These are phyloP conservation scores for Cyanoderma ruficeps DNA, from an alignment of 2,113 vertebrate species.

Conservation along the genomic window DNA sequence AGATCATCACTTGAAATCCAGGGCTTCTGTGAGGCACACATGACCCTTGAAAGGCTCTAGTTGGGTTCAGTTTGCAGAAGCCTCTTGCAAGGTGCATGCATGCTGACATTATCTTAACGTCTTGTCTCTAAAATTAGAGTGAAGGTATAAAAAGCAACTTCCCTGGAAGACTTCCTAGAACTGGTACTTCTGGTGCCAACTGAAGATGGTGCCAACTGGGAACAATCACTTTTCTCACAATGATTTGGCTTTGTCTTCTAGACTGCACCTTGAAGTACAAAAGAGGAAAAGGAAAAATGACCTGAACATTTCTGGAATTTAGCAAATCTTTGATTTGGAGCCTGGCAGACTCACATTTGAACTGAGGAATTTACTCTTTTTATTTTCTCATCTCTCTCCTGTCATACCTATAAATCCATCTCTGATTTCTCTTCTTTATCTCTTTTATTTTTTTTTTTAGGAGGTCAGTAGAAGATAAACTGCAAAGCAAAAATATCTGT, in stretches of 20 bases:
- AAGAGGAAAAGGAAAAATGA: slow-evolving; percentile 16
- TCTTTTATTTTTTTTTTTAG: background rate
- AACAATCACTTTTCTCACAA: background rate
- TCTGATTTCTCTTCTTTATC: background rate
- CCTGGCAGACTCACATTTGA: background rate
- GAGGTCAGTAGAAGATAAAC: background rate
- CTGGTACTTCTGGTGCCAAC: background rate
- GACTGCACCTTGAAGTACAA: background rate
- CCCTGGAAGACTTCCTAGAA: slow-evolving; percentile 30
- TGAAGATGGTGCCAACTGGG: background rate
- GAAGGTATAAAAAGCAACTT: slow-evolving; percentile 5
- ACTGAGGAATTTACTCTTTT: background rate
- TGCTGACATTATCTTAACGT: background rate
- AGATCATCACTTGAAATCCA: background rate
- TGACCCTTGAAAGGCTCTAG: background rate
- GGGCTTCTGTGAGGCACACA: background rate
- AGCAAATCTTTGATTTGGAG: background rate
- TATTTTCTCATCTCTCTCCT: background rate
- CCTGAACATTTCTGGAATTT: background rate
- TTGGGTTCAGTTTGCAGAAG: background rate
- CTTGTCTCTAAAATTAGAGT: slow-evolving; percentile 34
- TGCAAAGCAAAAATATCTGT: background rate
- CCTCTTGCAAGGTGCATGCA: background rate
- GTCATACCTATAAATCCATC: background rate
- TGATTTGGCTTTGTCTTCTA: background rate